Percentiles rank a stretch among this genome's conserved stretches.
Evolutionary conservation across 2,113 vertebrate species (phyloP).

Genomic region (Amphiprion ocellaris): DNA sequence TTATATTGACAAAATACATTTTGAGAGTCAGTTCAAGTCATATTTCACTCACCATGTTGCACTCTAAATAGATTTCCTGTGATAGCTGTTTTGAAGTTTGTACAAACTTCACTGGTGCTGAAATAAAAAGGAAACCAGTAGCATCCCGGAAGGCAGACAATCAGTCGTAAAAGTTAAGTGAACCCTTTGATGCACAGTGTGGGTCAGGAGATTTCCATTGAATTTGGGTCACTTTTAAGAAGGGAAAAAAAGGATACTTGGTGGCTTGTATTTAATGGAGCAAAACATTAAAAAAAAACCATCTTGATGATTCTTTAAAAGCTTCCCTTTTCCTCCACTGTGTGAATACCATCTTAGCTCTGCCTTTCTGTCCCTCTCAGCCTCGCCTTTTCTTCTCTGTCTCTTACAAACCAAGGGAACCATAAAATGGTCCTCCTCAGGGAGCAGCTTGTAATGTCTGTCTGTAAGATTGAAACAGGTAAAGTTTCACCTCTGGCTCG

Average conservation of each 20-base stretch:
- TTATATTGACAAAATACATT: too few relatives aligned
- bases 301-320: slow-evolving; percentile 21
- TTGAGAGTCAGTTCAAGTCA: neutral
- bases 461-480: slow-evolving; percentile 67
- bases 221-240: neutral
- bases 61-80: slow-evolving; percentile 20
- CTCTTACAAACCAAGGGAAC: slow-evolving; percentile 40
- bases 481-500: slow-evolving; percentile 62
- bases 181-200: too few relatives aligned
- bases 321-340: neutral
- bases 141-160: slow-evolving; percentile 19
- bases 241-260: neutral
- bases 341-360: slow-evolving; percentile 5
- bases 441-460: slow-evolving; percentile 65
- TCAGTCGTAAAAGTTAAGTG: neutral
- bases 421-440: slow-evolving; percentile 43
- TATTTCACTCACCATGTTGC: slow-evolving; percentile 6
- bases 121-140: slow-evolving; percentile 12
- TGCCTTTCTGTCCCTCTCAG: slow-evolving; percentile 6
- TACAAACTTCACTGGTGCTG: slow-evolving; percentile 13
- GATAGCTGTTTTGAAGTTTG: slow-evolving; percentile 2
- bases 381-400: slow-evolving; percentile 12
- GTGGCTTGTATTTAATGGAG: slow-evolving; percentile 26
- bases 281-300: neutral
- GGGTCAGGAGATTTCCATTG: too few relatives aligned